Evolutionary conservation across 2,113 vertebrate genomes (phyloP), one percentile per base, ranked within the genome.

Genomic region (Rhinolophus sinicus): DNA sequence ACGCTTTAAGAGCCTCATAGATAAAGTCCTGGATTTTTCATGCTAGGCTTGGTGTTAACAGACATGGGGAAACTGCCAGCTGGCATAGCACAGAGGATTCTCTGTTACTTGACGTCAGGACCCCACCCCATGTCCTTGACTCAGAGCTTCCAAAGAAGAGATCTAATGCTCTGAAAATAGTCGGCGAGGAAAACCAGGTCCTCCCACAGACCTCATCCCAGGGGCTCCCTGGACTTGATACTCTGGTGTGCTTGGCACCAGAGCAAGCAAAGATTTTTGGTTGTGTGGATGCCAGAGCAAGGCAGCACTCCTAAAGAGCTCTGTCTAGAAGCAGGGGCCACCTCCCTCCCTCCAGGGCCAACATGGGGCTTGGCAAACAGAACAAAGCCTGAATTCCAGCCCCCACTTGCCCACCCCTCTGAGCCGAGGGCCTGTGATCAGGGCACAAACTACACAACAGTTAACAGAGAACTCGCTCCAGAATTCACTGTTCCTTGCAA

Each of bases 21-120:
- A 81, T 22, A 47, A 67, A 97, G 40, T 52, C 60, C 18, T 95
- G 83, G 44, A 52, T 60, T 64, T 93, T 76, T 92, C 80, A 15
- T 19, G 38, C 58, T 19, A 35, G 47, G 26, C 64, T 56, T 38
- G 52, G 35, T 8, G 22, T 76, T 88, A 73, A 64, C 65, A 52
- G 44, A 75, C 24, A 1, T 9, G 14, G 24, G 40, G 52, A 77
- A 69, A 19, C 64, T 70, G 78, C 78, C 83, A 62, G 77, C 58
- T 60, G 69, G 78, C 77, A 14, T 0, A 16, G 44, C 69, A 82
- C 6, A 40, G 44, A 64, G 30, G 26, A 52, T 38, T 91, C 84
- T 72, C 58, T 77, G 76, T 86, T 50, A 13, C 33, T 89, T 50
- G 28, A 94, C n/a, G 1, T 62, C 13, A 93, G 60, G 38, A 76